Conservation (phyloP, 2,113 vertebrate genomes). For the Vimba vimba region DNA sequence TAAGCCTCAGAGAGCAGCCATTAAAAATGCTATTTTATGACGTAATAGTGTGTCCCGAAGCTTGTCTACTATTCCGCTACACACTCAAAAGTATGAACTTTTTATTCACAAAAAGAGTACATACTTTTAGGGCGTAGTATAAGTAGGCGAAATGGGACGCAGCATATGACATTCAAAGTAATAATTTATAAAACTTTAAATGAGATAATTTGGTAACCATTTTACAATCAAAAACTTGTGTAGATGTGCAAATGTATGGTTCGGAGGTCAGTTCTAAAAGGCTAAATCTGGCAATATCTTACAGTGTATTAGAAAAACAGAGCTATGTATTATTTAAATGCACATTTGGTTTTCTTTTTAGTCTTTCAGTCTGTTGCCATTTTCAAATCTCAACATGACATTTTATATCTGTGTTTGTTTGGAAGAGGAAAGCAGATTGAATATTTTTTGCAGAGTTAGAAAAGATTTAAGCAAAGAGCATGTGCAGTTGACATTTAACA, state of each 20-base stretch:
- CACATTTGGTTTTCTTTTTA: not conserved
- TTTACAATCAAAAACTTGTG: not conserved
- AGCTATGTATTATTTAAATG: not conserved
- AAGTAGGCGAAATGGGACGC: too few relatives aligned
- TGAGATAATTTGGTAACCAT: not conserved
- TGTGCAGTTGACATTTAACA: constrained; percentile 7
- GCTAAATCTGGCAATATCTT: not conserved
- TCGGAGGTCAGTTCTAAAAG: not conserved
- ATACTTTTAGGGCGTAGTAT: too few relatives aligned
- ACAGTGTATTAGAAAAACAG: not conserved
- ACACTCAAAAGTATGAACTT: too few relatives aligned
- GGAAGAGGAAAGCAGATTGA: not conserved
- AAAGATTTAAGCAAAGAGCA: not conserved
- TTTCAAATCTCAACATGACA: not conserved
- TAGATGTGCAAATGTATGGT: not conserved
- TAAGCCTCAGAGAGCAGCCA: too few relatives aligned
- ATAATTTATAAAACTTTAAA: not conserved
- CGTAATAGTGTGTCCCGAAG: too few relatives aligned
- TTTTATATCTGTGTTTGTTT: not conserved
- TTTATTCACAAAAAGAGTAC: too few relatives aligned
- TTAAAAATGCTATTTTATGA: too few relatives aligned
- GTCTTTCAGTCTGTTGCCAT: not conserved
- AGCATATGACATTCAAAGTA: not conserved
- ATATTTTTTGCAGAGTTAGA: not conserved
- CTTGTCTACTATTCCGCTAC: too few relatives aligned